Base-by-base conservation (phyloP, 2,113 vertebrate species). In the Perca fluviatilis region DNA sequence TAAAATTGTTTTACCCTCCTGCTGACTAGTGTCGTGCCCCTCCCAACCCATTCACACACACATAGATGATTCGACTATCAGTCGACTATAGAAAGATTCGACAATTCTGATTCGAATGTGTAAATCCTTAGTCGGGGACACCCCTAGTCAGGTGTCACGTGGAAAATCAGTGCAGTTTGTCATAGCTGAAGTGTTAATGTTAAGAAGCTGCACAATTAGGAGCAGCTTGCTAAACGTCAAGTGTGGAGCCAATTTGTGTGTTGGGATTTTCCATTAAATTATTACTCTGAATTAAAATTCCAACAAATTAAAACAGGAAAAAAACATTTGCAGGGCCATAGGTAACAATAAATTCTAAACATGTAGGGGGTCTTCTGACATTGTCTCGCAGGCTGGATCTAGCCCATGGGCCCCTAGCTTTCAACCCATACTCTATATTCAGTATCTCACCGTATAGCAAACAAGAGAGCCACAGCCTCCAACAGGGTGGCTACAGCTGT, bases 401-500 rank as follows among this genome's bases (percentile, higher is more conserved):
- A 27, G 15, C 13, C 30, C 33, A n/a, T 5, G 16, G 40, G 49
- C 8, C 1, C 19, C 0, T n/a, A 27, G 16, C 43, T 63, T 36
- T 76, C 49, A n/a, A 33, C 6, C 3, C 3, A 6, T 12, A 25
- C 1, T 18, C 47, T 65, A 5, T 7, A 70, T 4, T 56, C 6
- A 56, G 19, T 60, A 54, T 77, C 93, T 96, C 89, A 99, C 98
- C 97, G 97, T 86, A 99, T 63, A 0, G 98, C 98, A 87, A 98
- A 30, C 18, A 97, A 77, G 0, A 99, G 95, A 58, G 97, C 97
- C 58, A 98, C 77, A 75, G 95, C 83, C 81, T 98, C 97, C 56
- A 99, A 84, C 75, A 98, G 85, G 84, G 96, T 85, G 14, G 96
- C 96, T 0, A 92, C 90, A 43, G 95, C 53, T 0, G 97, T 97